Evolutionary conservation across 2,797 vertebrate genomes (phyloP).

Genomic region (Acropternis orthonyx): DNA sequence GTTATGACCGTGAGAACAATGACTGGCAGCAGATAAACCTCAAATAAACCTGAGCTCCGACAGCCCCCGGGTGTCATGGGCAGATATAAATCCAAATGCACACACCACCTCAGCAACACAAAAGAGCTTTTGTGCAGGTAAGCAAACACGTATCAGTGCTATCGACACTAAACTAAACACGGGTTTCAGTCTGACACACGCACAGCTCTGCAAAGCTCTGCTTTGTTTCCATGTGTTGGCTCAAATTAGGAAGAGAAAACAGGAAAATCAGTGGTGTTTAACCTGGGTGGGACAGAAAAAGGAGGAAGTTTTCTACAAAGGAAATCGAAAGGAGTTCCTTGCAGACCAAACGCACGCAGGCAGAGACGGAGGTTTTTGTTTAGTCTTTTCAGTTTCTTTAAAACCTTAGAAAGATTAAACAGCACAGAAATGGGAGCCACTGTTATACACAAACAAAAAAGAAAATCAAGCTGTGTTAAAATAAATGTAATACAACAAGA

Average conservation of each 20-base stretch:
- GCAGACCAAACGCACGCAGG: fast-evolving
- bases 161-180: fast-evolving
- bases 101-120: not conserved
- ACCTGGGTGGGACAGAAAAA: not conserved
- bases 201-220: not conserved
- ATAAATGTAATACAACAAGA: not conserved
- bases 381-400: not conserved
- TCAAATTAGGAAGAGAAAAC: not conserved
- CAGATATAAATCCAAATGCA: not conserved
- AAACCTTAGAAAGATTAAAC: not conserved
- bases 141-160: not conserved
- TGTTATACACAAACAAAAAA: not conserved
- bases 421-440: not conserved
- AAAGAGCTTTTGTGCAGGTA: not conserved
- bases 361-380: not conserved
- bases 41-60: not conserved
- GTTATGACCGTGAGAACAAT: fast-evolving
- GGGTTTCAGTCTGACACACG: not conserved
- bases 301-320: not conserved
- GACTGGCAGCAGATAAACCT: not conserved
- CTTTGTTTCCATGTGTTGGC: not conserved
- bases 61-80: fast-evolving
- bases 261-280: not conserved
- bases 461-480: not conserved
- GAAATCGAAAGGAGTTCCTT: not conserved